phyloP scores from a whole-genome alignment of 30 jellyfish, hydroid and myxozoan genomes.

The Aurelia sp. region DNA sequence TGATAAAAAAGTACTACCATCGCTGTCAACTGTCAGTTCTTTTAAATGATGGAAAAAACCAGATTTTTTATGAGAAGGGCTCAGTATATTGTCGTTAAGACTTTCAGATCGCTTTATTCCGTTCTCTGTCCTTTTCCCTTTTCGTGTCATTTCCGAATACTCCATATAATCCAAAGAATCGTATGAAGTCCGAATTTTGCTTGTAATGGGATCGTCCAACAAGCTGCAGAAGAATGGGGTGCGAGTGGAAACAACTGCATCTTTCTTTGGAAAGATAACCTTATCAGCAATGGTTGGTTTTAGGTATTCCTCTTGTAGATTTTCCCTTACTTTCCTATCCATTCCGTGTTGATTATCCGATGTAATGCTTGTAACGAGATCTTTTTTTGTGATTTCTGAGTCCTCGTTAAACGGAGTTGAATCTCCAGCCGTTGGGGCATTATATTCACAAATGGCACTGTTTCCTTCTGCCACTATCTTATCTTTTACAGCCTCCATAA shows the following conservation, averaged over 20 bases:
- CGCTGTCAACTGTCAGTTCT: conserved; percentile 41
- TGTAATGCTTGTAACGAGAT: too few relatives aligned
- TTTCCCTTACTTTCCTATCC: too few relatives aligned
- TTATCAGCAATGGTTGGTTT: neutral
- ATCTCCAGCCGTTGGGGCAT: too few relatives aligned
- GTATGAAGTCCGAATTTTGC: neutral
- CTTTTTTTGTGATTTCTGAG: too few relatives aligned
- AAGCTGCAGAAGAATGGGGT: conserved; percentile 3
- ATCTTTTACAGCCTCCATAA: too few relatives aligned
- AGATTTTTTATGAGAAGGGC: conserved; percentile 32
- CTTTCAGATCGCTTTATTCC: conserved; percentile 41
- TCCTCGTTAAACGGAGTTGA: too few relatives aligned
- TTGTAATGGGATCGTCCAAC: neutral
- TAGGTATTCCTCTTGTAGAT: too few relatives aligned
- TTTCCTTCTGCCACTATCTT: too few relatives aligned
- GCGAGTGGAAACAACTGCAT: neutral
- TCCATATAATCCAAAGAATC: conserved; percentile 30
- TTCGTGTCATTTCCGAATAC: conserved; percentile 35
- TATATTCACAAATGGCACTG: too few relatives aligned
- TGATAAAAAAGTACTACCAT: neutral
- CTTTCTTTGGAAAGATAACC: neutral
- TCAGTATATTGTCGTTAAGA: neutral
- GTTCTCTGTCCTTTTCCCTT: neutral
- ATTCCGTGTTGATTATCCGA: too few relatives aligned
- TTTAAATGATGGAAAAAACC: conserved; percentile 65